phyloP scores from a whole-genome alignment of 2,113 vertebrate species.

The Pholis gunnellus region DNA sequence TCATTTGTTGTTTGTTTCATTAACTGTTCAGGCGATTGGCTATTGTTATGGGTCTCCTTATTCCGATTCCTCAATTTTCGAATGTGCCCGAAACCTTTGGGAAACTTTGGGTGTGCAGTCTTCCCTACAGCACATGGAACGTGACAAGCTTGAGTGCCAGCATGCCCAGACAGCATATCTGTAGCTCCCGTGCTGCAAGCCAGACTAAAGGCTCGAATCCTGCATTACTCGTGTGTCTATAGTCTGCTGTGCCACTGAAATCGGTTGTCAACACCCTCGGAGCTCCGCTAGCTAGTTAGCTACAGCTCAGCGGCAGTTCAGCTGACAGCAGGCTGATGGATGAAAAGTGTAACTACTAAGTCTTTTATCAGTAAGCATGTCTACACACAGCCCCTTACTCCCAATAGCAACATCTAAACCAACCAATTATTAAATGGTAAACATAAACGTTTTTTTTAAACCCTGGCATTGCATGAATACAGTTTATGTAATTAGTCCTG shows the following conservation, averaged over 20 bases:
- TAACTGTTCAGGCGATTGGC: not conserved
- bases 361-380: constrained; percentile 14
- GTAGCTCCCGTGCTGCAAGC: not conserved
- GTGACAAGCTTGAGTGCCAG: not conserved
- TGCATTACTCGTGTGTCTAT: constrained; percentile 2
- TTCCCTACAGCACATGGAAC: not conserved
- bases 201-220: constrained; percentile 21
- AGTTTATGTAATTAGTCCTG: not conserved
- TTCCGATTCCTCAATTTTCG: not conserved
- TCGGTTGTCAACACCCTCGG: constrained; percentile 28
- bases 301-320: constrained; percentile 17
- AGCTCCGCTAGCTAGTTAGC: constrained; percentile 32
- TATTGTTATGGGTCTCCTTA: not conserved
- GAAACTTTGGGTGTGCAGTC: not conserved
- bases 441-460: not conserved
- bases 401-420: not conserved
- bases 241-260: constrained; percentile 12
- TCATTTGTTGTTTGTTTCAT: not conserved
- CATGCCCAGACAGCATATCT: not conserved
- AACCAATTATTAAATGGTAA: not conserved
- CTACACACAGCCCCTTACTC: not conserved
- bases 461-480: not conserved
- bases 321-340: constrained; percentile 28
- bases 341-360: not conserved
- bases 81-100: not conserved